Evolutionary conservation across 2,113 vertebrate species (phyloP), one percentile per base, ranked within the genome.

Genomic region (Upupa epops): DNA sequence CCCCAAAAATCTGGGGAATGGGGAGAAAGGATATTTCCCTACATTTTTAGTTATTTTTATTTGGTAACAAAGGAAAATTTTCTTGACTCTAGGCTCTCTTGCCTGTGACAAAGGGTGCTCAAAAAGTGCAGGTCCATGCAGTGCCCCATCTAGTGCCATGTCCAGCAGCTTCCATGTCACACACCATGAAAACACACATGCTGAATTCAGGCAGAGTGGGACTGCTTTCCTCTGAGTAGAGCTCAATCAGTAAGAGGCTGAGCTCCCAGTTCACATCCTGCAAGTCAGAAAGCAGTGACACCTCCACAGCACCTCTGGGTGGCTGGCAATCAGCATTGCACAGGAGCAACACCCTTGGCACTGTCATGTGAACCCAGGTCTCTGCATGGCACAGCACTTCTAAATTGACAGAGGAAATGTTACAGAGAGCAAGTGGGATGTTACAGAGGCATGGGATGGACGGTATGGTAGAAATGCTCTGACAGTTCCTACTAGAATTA

Each of bases 121-220:
- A 17, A 6, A 5, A 22, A n/a, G 37, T 1, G 3, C 54, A 18
- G 29, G 6, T 8, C 28, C 9, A 0, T 2, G 17, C 46, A 11
- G 45, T 5, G 0, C 7, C 55, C 18, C n/a, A 21, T 21, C 13
- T 45, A 45, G 42, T 18, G 19, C 45, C 45, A 46, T 51, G 19
- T 22, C 21, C 13, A 18, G 13, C 13, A 9, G 40, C 52, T 46
- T 14, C 14, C 8, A 3, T 2, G 3, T 5, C 75, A n/a, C 51
- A 22, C 11, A 18, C 45, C 45, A 46, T 15, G 16, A 17, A 36
- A 54, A 17, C 8, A 2, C 28, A 48, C 13, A 0, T 6, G 46
- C 29, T 24, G 13, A 11, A n/a, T 13, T 9, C 48, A 3, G 32
- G 40, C 19, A 45, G n/a, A 46, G 21, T 25, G 8, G 17, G 42